Percentiles rank a stretch among this genome's conserved stretches.
phyloP scores from a whole-genome alignment of 2,797 vertebrate genomes.

The Anas georgica region DNA sequence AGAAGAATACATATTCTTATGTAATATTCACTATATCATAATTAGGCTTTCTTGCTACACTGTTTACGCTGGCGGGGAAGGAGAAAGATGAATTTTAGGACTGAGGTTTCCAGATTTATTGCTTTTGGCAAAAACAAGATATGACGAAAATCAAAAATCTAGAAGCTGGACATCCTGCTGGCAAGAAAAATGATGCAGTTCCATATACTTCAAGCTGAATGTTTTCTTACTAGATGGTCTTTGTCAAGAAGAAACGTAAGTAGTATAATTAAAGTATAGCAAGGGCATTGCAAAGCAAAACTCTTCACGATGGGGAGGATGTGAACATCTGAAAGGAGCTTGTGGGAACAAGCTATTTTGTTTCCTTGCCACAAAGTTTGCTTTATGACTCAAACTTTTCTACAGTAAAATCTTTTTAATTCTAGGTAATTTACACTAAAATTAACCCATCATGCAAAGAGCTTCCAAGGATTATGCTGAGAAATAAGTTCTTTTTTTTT shows the following conservation, averaged over 20 bases:
- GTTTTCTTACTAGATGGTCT: not conserved
- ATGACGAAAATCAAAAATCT: not conserved
- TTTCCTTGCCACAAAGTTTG: not conserved
- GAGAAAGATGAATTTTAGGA: not conserved
- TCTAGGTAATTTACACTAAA: not conserved
- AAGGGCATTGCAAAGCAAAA: not conserved
- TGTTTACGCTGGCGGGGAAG: not conserved
- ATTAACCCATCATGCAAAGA: not conserved
- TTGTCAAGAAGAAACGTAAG: not conserved
- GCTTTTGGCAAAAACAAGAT: not conserved
- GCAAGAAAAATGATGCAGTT: not conserved
- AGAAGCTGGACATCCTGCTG: not conserved
- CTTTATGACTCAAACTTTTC: not conserved
- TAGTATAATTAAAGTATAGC: not conserved
- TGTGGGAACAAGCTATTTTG: not conserved
- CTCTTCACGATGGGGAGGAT: not conserved
- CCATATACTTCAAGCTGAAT: not conserved
- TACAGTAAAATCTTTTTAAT: not conserved
- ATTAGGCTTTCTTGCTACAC: not conserved
- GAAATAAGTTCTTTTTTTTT: not conserved
- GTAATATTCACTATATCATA: not conserved
- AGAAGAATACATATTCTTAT: not conserved
- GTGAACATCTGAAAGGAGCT: not conserved
- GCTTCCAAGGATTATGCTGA: not conserved
- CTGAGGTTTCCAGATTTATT: not conserved